Evolutionary conservation across 2,888 invertebrate species (phyloP).

Genomic region (Nomada goodeniana): DNA sequence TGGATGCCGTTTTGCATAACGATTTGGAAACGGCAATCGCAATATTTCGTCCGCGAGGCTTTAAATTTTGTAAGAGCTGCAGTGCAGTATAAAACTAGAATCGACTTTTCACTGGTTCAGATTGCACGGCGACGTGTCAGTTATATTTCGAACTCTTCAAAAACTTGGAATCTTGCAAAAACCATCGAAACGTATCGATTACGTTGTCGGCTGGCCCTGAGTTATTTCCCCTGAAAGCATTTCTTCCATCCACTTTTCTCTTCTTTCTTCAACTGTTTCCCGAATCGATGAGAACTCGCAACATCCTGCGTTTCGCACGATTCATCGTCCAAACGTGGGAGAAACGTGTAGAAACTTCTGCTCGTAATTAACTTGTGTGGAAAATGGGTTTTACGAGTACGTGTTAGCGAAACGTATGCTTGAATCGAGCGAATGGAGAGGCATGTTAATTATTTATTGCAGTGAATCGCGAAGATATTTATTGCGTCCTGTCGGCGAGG

Average conservation of each 20-base stretch:
- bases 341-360: not conserved
- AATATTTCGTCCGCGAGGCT: too few relatives aligned
- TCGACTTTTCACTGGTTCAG: constrained; percentile 5
- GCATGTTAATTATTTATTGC: too few relatives aligned
- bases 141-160: constrained; percentile 60
- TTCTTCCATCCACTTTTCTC: constrained; percentile 19
- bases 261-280: constrained; percentile 25
- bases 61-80: too few relatives aligned
- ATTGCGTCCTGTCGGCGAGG: too few relatives aligned
- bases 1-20: too few relatives aligned
- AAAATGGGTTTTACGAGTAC: not conserved
- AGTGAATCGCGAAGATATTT: too few relatives aligned
- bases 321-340: constrained; percentile 15
- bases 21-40: too few relatives aligned
- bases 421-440: too few relatives aligned
- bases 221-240: constrained; percentile 52
- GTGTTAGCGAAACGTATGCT: not conserved
- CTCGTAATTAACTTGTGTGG: not conserved
- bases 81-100: too few relatives aligned
- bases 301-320: constrained; percentile 32
- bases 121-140: constrained; percentile 40
- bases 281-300: constrained; percentile 44
- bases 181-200: constrained; percentile 71
- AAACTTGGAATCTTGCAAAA: constrained; percentile 63
- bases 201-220: constrained; percentile 62